Percentiles rank a stretch among this genome's conserved stretches.
phyloP scores from a whole-genome alignment of 2,888 invertebrate species.

The Bhutanitis thaidina region DNA sequence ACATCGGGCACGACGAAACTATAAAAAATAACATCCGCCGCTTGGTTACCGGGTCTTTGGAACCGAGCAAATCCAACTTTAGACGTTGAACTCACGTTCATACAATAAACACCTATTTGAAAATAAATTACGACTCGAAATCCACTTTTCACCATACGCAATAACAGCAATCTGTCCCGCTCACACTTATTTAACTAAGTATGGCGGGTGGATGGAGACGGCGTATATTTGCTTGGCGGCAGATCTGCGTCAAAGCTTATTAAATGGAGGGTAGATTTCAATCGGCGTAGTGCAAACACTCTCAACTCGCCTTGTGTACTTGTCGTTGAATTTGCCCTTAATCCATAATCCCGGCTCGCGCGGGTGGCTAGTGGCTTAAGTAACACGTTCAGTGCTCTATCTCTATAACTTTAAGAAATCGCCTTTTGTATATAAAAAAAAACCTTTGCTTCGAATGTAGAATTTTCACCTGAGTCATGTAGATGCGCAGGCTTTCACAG shows the following conservation, averaged over 20 bases:
- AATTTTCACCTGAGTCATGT: too few relatives aligned
- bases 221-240: constrained; percentile 25
- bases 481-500: too few relatives aligned
- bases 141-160: constrained; percentile 4
- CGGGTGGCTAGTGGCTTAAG: not conserved
- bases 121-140: constrained; percentile 10
- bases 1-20: too few relatives aligned
- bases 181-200: not conserved
- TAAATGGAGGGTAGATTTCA: constrained; percentile 40
- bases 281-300: constrained; percentile 25
- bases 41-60: too few relatives aligned
- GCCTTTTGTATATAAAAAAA: too few relatives aligned
- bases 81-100: constrained; percentile 10
- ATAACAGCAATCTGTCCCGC: not conserved
- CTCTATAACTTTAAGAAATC: not conserved
- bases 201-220: constrained; percentile 16
- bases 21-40: too few relatives aligned
- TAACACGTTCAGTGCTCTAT: not conserved
- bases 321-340: constrained; percentile 22
- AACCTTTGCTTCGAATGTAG: too few relatives aligned
- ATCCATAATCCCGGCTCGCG: constrained; percentile 4
- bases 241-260: constrained; percentile 34
- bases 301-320: constrained; percentile 25
- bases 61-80: constrained; percentile 4
- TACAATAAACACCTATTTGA: constrained; percentile 19